Base-by-base conservation (phyloP, 2,888 invertebrate species). In the Epirrhoe alternata region DNA sequence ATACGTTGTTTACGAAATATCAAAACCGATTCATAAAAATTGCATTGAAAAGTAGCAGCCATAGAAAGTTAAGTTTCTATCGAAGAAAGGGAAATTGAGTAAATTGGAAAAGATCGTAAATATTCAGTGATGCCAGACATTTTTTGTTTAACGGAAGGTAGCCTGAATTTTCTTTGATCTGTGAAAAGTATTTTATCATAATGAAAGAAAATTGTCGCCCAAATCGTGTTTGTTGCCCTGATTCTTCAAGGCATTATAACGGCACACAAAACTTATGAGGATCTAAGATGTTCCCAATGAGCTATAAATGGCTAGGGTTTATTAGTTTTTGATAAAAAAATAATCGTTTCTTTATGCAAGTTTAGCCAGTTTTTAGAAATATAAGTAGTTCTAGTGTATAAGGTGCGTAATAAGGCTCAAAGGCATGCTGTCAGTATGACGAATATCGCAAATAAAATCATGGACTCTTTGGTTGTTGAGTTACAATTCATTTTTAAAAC, bases 361-460 rank as follows among this genome's bases (percentile, higher is more conserved):
- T 3, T 3, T 24, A 24, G 24, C 24, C 24, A 24, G 24, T 24
- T 24, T 38, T 42, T 5, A 42, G 12, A 2, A 4, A 12, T 35
- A 35, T 42, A 4, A 10, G 8, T 38, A 4, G 10, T 10, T 12
- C 12, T n/a, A 14, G 33, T 50, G 59, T 58, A 24, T 12, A 51
- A 59, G 14, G 8, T 5, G 24, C 49, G 17, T 53, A 52, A 38
- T 59, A 14, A 24, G 31, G 6, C 12, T 42, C 3, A 12, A 42
- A 45, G 17, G 52, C 30, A 60, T 60, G 30, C 52, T 60, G 51
- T 51, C 50, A 59, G 51, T 10, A 12, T 51, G 38, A 59, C 51
- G 42, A 52, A 42, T 5, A 12, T n/a, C n/a, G 24, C 38, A 17
- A 59, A 42, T 30, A 31, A 50, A n/a, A n/a, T 59, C 50, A 59